phyloP scores from a whole-genome alignment of 2,888 invertebrate genomes.

The Aphidoletes aphidimyza region DNA sequence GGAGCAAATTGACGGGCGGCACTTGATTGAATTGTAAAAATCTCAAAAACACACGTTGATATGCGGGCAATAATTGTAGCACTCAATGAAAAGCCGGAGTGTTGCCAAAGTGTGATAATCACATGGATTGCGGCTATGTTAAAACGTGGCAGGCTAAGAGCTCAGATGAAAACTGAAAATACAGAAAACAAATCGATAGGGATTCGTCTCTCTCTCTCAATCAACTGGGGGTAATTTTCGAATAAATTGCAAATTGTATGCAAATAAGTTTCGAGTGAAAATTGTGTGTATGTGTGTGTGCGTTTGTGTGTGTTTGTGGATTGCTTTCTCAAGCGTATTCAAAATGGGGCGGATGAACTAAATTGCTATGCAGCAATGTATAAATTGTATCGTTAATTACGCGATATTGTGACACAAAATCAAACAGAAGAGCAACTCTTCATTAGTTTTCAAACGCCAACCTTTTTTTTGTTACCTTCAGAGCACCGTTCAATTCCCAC shows the following conservation, averaged over 20 bases:
- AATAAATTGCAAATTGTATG: constrained; percentile 41
- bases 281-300: constrained; percentile 9
- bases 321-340: constrained; percentile 10
- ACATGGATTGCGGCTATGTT: background rate
- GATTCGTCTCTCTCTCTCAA: too few relatives aligned
- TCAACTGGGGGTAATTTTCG: constrained; percentile 29
- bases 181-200: too few relatives aligned
- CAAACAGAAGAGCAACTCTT: constrained; percentile 24
- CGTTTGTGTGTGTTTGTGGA: background rate
- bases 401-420: constrained; percentile 41
- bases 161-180: too few relatives aligned
- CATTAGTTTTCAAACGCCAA: background rate
- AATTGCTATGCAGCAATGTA: background rate
- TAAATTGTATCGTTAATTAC: constrained; percentile 46
- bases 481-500: background rate
- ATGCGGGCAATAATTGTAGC: background rate
- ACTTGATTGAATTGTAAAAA: background rate
- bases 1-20: constrained; percentile 3
- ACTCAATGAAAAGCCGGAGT: background rate
- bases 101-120: background rate
- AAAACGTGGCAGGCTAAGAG: too few relatives aligned
- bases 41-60: background rate
- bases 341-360: background rate
- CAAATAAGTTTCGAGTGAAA: constrained; percentile 27
- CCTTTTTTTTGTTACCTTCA: too few relatives aligned